Base-by-base conservation (phyloP, 2,113 vertebrate genomes). In the Coptodon rendalli region DNA sequence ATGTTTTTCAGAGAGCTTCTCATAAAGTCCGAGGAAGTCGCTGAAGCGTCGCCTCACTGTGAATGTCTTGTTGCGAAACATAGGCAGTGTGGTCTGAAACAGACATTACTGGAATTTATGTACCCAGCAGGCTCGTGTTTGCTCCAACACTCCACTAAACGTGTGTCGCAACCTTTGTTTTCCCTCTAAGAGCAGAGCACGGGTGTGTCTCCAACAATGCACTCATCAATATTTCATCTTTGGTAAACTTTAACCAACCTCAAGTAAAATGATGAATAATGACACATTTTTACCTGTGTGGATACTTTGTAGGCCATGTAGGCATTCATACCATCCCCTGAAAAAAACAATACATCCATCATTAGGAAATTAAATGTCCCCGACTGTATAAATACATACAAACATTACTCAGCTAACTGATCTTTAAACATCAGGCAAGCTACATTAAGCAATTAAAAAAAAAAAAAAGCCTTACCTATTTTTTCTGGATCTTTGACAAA, bases 261-360 rank as follows among this genome's bases (percentile, higher is more conserved):
- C 45, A 68, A 36, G 29, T 50, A 4, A 66, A 82, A 66, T 2
- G 2, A 38, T 36, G 13, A 3, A n/a, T 12, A 27, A 12, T 10
- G 5, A 7, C 31, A 54, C 2, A 31, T 27, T 40, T 79, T 91
- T 95, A 99, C 99, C 98, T 98, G 96, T 27, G 98, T 99, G 38
- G 97, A 97, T 6, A 99, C 98, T 97, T 97, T 98, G 94, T 99
- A 99, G 92, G 97, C 98, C 95, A 99, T 98, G 0, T 99, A 99
- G 0, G 99, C 98, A 13, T 97, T 99, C 98, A 99, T 99, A 24
- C 99, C 98, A 16, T 99, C 99, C 43, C 99, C 99, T 99, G 24
- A 0, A 34, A 12, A 71, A 45, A 19, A 63, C 34, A 68, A 57
- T 78, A 34, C 6, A n/a, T n/a, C 7, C 10, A 31, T 45, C 68